phyloP scores from a whole-genome alignment of 1,140 invertebrate genomes.

The Drosophila orosa region DNA sequence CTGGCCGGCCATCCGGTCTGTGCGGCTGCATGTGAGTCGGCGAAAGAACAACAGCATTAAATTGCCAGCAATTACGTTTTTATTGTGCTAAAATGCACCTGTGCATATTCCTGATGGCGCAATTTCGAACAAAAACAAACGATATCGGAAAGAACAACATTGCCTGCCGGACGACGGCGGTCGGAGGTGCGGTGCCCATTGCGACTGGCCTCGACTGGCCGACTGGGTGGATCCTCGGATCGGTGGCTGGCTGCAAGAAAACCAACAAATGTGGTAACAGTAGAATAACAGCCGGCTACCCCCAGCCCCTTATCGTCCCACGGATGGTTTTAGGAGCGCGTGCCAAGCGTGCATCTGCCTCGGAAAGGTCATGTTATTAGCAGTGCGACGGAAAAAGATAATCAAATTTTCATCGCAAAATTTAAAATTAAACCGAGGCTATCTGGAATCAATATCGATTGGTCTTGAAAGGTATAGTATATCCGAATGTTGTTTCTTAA shows the following conservation, averaged over 20 bases:
- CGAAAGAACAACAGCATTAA: conserved; percentile 74
- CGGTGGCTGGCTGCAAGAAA: conserved; percentile 56
- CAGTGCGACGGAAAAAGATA: conserved; percentile 4
- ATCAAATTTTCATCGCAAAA: neutral
- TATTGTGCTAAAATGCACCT: conserved; percentile 83
- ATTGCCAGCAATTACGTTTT: conserved; percentile 82
- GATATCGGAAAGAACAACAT: conserved; percentile 82
- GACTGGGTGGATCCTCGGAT: conserved; percentile 11
- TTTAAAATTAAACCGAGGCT: neutral
- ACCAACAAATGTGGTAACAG: conserved; percentile 76
- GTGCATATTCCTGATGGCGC: conserved; percentile 83
- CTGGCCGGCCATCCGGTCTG: conserved; percentile 6
- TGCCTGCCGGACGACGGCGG: conserved; percentile 39
- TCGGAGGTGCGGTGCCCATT: neutral
- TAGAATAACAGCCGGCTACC: conserved; percentile 65
- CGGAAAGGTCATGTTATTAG: conserved; percentile 13
- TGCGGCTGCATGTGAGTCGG: conserved; percentile 17
- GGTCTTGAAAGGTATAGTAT: neutral
- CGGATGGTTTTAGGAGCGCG: conserved; percentile 34
- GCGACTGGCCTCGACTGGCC: neutral
- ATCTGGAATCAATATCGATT: neutral
- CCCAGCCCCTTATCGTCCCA: neutral
- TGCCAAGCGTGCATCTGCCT: conserved; percentile 17
- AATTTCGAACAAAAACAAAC: conserved; percentile 83
- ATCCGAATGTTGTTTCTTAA: neutral